Conservation (phyloP, 1,140 invertebrate species). For the Mizuhopecten yessoensis region DNA sequence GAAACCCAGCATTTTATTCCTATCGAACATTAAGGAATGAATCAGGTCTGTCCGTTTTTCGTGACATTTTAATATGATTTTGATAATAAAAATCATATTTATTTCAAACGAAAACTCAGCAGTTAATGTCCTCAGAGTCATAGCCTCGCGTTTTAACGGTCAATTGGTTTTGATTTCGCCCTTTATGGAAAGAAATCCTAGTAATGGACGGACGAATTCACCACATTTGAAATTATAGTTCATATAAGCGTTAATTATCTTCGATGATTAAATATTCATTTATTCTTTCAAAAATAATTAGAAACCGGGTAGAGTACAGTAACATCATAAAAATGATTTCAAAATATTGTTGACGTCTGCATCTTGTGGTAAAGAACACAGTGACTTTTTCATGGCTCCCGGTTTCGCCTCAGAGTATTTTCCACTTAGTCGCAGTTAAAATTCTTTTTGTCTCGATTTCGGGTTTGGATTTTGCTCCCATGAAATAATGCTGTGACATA, state of each 20-base stretch:
- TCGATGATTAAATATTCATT: not conserved
- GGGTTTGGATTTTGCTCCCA: too few species aligned
- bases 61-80: constrained; percentile 5
- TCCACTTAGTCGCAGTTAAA: too few species aligned
- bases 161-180: not conserved
- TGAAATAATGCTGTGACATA: too few species aligned
- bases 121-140: not conserved
- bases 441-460: too few species aligned
- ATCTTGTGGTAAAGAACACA: too few species aligned
- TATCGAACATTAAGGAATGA: not conserved
- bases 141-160: constrained; percentile 14
- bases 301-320: too few species aligned
- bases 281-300: too few species aligned
- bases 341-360: too few species aligned
- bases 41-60: not conserved
- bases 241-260: not conserved
- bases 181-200: not conserved
- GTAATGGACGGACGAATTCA: not conserved
- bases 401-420: too few species aligned
- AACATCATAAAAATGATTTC: too few species aligned
- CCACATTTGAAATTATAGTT: not conserved
- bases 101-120: not conserved
- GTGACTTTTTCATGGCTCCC: too few species aligned
- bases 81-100: not conserved
- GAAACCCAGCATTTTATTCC: not conserved